Base-by-base conservation (phyloP, 2,888 invertebrate species). In the Synanthedon tipuliformis region DNA sequence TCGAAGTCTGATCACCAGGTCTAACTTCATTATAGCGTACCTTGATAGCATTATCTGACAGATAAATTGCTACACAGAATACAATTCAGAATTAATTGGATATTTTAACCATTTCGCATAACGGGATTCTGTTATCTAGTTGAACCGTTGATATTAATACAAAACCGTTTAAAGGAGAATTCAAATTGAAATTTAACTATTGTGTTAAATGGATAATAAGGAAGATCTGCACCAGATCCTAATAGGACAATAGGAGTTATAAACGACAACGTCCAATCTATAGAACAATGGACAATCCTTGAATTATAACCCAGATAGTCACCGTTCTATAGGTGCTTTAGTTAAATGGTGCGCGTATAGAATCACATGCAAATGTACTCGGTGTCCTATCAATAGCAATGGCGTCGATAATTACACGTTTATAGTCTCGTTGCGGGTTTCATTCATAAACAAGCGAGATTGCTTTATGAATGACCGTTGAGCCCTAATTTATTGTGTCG, bases 381-480 rank as follows among this genome's bases (percentile, higher is more conserved):
- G 63, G 57, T 67, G 62, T 62, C 71, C 71, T 73, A 73, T 73
- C 76, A 70, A 72, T 68, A 64, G 74, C 73, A 73, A 73, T 74
- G 73, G 76, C 75, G 78, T 69, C 75, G 69, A 73, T 81, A 83
- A 82, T 84, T 80, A 78, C 71, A 73, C 72, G 73, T 69, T 75
- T 73, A 69, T 68, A 67, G 63, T 61, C 65, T 63, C 60, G 65
- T 61, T 70, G 71, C 68, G 68, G 65, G 73, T 73, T 81, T 79
- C 86, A 87, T 87, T 87, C 86, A 87, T 83, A 84, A 86, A 79
- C 76, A 76, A 78, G 73, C 72, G 64, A 74, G 73, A 77, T 73
- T 72, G 67, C 71, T 73, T 83, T 80, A 80, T 86, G 85, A 85
- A 86, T 86, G 85, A 73, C 73, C 66, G 70, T 69, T 64, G 73